These are phyloP conservation scores for Mactromeris polynyma DNA, from an alignment of 2,888 invertebrate species.

Conservation along the genomic window DNA sequence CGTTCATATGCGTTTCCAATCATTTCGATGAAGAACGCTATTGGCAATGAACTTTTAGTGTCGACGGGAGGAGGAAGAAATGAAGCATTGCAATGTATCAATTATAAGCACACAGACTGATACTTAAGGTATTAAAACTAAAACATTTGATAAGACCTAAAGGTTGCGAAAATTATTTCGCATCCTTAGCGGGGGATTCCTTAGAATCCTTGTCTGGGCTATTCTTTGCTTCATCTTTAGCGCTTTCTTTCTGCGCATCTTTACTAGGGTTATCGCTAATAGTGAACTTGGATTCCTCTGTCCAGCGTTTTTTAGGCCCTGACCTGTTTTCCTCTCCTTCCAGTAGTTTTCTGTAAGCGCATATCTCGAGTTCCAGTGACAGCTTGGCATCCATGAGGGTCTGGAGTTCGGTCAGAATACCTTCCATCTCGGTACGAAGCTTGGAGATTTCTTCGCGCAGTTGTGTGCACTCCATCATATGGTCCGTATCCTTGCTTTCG, in stretches of 20 bases:
- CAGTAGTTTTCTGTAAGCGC: conserved; percentile 89
- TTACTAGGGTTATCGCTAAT: conserved; percentile 39
- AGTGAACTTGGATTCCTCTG: conserved; percentile 19
- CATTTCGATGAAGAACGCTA: neutral
- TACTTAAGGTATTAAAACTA: conserved; percentile 4
- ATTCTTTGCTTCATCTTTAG: conserved; percentile 46
- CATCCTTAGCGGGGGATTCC: conserved; percentile 27
- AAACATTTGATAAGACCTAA: neutral
- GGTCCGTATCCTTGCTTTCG: conserved; percentile 88
- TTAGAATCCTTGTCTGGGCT: conserved; percentile 28
- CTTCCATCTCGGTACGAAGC: conserved; percentile 86
- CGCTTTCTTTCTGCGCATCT: conserved; percentile 46
- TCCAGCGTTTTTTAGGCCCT: conserved; percentile 39
- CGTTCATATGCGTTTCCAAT: neutral
- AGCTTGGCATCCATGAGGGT: conserved; percentile 88
- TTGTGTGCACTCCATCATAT: conserved; percentile 86
- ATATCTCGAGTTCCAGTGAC: conserved; percentile 89
- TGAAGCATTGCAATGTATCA: neutral
- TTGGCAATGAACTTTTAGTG: neutral
- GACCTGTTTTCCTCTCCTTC: conserved; percentile 89
- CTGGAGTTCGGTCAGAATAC: conserved; percentile 87
- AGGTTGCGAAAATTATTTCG: conserved; percentile 34
- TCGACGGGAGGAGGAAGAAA: neutral
- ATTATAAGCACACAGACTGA: conserved; percentile 15
- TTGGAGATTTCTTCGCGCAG: conserved; percentile 85